phyloP scores from a whole-genome alignment of 2,113 vertebrate genomes.

The Chrysochloris asiatica region DNA sequence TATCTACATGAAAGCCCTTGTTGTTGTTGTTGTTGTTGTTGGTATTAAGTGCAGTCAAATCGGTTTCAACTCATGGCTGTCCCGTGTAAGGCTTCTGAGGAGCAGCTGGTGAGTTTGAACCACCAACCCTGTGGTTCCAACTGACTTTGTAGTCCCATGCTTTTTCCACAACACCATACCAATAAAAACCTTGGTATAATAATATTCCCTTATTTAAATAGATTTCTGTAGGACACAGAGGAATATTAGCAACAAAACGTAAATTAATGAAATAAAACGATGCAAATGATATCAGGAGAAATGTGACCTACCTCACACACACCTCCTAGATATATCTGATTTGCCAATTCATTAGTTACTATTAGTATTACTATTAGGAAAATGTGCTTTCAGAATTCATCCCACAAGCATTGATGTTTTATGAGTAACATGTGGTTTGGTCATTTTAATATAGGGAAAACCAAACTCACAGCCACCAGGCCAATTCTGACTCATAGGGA shows the following conservation, averaged over 20 bases:
- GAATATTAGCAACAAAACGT: background rate
- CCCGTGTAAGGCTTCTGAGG: no score
- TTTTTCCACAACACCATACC: no score
- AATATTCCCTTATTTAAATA: background rate
- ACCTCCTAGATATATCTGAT: background rate
- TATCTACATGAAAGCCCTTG: background rate
- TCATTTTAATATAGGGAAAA: background rate
- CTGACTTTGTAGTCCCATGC: no score
- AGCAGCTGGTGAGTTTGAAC: no score
- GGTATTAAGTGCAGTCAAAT: no score
- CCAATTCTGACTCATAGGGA: no score
- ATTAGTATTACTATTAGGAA: background rate
- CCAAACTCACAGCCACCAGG: no score
- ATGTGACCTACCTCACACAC: background rate
- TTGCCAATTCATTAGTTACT: background rate
- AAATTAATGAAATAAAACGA: background rate
- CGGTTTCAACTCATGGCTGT: no score
- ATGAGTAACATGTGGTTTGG: background rate
- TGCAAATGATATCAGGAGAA: background rate
- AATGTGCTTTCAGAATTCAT: background rate
- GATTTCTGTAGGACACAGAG: background rate
- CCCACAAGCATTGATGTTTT: background rate
- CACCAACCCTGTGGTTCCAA: no score
- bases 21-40: no score
- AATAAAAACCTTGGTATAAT: background rate